Evolutionary conservation across 2,797 vertebrate genomes (phyloP), one percentile per base, ranked within the genome.

Genomic region (Columba guinea): DNA sequence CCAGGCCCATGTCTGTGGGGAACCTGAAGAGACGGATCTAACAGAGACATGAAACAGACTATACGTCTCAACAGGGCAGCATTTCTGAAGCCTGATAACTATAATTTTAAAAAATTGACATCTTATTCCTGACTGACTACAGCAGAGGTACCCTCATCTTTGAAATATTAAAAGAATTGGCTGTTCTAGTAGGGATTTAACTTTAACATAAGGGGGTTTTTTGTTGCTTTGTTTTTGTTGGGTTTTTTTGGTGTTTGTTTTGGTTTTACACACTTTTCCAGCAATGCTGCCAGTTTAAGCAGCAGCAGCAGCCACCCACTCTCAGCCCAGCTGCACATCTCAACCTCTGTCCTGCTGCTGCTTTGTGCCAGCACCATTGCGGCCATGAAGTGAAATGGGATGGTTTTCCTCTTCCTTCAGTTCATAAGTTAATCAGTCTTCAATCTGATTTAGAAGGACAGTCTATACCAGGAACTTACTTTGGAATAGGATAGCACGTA

Each of bases 401-500:
- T 13, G 12, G 5, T 49, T 49, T 73, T 39, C 30, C 35, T 68
- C 35, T 68, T 84, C 34, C n/a, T 56, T 86, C 62, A 49, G 59
- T 59, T 56, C n/a, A 63, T 0, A 63, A 39, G 21, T 76, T 79
- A 76, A 59, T 19, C 74, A 22, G 18, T 41, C 53, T 77, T 62
- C 17, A 75, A 0, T 2, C 24, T 13, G 41, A 67, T 63, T 67
- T 44, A 48, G 27, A 24, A 75, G 14, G 26, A 28, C 3, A 3
- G 7, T 30, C 39, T 30, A 70, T 26, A 80, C 11, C 21, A 80
- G 20, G 17, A 59, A n/a, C 9, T 83, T 27, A 13, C 9, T 73
- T 35, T 48, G 30, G 37, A 77, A 91, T 1, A 5, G 52, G 16
- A 46, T 0, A 30, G 9, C 0, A 1, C 3, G 5, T 32, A 13